phyloP scores from a whole-genome alignment of 2,888 invertebrate genomes.

The Diadromus collaris region DNA sequence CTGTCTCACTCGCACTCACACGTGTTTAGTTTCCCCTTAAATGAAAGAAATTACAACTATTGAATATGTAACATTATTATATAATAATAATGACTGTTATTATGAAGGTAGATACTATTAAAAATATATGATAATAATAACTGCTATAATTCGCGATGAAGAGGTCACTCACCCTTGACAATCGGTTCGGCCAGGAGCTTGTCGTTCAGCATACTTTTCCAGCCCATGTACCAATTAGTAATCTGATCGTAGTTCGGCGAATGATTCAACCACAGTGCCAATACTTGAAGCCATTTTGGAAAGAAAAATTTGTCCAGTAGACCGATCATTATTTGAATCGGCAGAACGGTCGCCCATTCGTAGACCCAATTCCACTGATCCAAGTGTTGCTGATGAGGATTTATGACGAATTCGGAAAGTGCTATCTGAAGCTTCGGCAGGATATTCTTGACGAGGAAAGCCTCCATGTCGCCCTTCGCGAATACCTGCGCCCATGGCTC shows the following conservation, averaged over 20 bases:
- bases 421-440: constrained; percentile 92
- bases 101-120: no score
- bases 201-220: constrained; percentile 83
- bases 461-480: constrained; percentile 88
- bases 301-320: constrained; percentile 95
- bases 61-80: not conserved
- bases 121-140: not conserved
- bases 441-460: constrained; percentile 92
- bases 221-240: constrained; percentile 90
- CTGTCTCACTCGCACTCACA: no score
- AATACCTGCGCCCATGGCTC: constrained; percentile 94
- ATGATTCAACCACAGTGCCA: constrained; percentile 95
- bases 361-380: constrained; percentile 98
- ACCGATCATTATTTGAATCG: constrained; percentile 88
- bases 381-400: constrained; percentile 88
- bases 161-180: constrained; percentile 80
- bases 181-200: constrained; percentile 82
- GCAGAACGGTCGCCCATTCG: constrained; percentile 95
- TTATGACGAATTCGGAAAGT: constrained; percentile 85
- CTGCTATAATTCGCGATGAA: not conserved
- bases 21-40: no score
- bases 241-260: constrained; percentile 95
- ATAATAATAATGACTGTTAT: not conserved
- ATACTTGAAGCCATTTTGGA: constrained; percentile 94
- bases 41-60: constrained; percentile 21